Evolutionary conservation across 2,888 invertebrate genomes (phyloP).

Genomic region (Nomada fucata): DNA sequence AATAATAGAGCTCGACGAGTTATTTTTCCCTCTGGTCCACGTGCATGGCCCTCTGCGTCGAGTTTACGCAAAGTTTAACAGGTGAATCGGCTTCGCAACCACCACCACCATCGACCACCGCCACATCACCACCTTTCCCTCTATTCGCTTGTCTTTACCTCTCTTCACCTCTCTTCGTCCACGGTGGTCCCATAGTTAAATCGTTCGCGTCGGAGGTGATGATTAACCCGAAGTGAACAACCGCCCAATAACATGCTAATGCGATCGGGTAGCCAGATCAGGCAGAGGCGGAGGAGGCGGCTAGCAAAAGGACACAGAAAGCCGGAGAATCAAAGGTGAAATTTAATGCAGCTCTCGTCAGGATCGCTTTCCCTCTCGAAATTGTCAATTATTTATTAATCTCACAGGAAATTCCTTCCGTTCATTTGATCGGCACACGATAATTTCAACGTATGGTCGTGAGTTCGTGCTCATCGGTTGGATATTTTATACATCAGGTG

Average conservation of each 20-base stretch:
- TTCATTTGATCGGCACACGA: too few species aligned
- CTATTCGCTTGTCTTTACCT: background rate
- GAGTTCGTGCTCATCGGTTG: too few species aligned
- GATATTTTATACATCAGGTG: too few species aligned
- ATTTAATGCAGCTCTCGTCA: constrained; percentile 29
- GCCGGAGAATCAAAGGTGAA: constrained; percentile 58
- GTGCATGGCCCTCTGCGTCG: background rate
- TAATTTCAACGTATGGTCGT: too few species aligned
- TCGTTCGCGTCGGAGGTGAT: constrained; percentile 63
- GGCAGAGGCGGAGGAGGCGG: constrained; percentile 39
- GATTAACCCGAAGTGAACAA: constrained; percentile 82
- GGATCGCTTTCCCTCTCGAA: constrained; percentile 18
- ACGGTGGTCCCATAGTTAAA: constrained; percentile 29
- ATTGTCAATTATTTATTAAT: constrained; percentile 41
- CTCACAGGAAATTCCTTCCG: background rate
- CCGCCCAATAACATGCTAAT: constrained; percentile 82
- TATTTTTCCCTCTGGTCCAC: background rate
- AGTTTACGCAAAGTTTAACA: constrained; percentile 30
- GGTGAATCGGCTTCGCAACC: constrained; percentile 43
- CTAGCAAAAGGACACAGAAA: constrained; percentile 32
- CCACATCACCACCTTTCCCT: background rate
- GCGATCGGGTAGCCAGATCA: constrained; percentile 70
- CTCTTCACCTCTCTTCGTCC: constrained; percentile 5
- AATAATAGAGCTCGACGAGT: constrained; percentile 1
- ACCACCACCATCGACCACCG: background rate